Conservation (phyloP, 2,113 vertebrate genomes). For the Hipposideros armiger region DNA sequence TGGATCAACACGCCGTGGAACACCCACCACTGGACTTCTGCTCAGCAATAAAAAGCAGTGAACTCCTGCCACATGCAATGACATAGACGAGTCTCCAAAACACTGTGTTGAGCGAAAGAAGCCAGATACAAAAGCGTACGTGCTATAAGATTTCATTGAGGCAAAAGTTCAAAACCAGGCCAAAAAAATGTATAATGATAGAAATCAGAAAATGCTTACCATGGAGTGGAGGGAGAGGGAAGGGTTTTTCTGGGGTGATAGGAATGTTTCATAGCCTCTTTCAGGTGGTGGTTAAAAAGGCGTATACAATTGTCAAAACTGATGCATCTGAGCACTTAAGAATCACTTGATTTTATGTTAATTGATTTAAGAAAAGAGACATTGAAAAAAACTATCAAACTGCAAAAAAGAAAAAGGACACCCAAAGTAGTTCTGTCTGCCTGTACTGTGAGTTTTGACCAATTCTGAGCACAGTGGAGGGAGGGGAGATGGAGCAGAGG, state of each 20-base stretch:
- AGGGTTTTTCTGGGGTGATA: neutral
- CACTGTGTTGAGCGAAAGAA: neutral
- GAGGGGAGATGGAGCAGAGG: neutral
- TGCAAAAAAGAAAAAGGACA: neutral
- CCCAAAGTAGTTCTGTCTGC: neutral
- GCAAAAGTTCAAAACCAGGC: neutral
- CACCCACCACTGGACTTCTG: neutral
- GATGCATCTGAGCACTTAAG: neutral
- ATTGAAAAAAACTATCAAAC: neutral
- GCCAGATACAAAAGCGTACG: neutral
- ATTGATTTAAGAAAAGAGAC: conserved; percentile 25
- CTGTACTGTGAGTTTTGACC: neutral
- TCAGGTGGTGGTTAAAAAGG: neutral
- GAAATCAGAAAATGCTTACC: neutral
- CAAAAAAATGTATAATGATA: neutral
- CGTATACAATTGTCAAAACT: neutral
- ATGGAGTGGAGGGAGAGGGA: no score
- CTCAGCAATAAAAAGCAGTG: neutral
- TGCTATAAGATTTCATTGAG: neutral
- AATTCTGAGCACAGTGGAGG: neutral
- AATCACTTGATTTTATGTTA: conserved; percentile 1
- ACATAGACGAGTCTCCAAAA: neutral
- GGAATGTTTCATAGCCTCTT: neutral
- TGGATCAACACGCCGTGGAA: neutral
- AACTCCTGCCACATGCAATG: neutral